A percentile compares a stretch with the other conserved stretches of the same genome.
Conservation (phyloP, 37 sponge, comb jelly and placozoan species). For the Cliona cf. orientalis region DNA sequence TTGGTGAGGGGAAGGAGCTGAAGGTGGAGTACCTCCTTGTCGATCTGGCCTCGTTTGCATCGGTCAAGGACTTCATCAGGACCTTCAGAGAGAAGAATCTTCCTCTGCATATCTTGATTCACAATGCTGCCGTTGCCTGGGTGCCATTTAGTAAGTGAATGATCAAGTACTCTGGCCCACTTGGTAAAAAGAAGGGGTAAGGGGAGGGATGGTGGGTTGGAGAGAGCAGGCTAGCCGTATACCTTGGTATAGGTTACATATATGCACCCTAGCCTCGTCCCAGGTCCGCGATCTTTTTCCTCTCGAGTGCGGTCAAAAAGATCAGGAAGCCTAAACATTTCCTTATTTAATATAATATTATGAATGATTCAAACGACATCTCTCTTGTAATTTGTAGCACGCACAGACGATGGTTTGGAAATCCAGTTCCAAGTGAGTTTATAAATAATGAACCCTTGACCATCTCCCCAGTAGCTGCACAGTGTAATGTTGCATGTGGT, state of each 20-base stretch:
- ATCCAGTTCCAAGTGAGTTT: background rate
- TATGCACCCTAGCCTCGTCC: background rate
- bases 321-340: no score
- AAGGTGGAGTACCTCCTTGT: constrained; percentile 71
- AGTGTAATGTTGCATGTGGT: no score
- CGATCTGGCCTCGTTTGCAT: constrained; percentile 68
- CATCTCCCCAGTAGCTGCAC: no score
- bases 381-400: background rate
- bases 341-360: no score
- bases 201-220: no score
- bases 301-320: no score
- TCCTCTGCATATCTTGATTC: constrained; percentile 74
- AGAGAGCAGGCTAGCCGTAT: no score
- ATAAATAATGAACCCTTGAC: no score
- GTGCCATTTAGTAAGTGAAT: constrained; percentile 23
- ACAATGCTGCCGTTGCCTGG: constrained; percentile 74
- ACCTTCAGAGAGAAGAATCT: constrained; percentile 61
- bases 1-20: constrained; percentile 35
- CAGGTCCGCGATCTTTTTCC: no score
- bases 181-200: no score
- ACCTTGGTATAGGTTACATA: no score
- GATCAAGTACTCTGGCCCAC: no score
- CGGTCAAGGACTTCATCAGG: constrained; percentile 54
- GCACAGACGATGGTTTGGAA: constrained; percentile 1
- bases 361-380: background rate